phyloP scores from a whole-genome alignment of 2,797 vertebrate species.

The Coendou prehensilis region DNA sequence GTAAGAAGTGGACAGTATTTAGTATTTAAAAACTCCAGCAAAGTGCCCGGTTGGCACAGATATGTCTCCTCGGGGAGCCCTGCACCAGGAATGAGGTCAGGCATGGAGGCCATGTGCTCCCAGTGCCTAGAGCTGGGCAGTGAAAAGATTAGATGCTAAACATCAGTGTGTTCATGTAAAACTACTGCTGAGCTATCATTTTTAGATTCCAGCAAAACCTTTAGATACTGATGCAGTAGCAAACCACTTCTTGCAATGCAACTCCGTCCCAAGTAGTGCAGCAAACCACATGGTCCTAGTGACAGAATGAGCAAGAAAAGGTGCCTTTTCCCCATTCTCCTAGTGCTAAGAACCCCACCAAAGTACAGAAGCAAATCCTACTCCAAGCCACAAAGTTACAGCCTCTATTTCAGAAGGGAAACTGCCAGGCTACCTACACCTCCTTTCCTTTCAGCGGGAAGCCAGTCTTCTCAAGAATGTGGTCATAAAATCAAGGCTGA shows the following conservation, averaged over 20 bases:
- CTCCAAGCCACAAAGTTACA: not conserved
- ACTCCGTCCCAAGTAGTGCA: too few species aligned
- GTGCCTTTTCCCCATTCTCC: not conserved
- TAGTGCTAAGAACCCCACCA: not conserved
- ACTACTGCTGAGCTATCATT: not conserved
- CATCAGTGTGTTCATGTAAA: too few species aligned
- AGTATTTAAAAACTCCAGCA: not conserved
- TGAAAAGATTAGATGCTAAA: accelerated
- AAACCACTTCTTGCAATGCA: too few species aligned
- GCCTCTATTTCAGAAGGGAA: not conserved
- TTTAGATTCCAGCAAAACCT: too few species aligned
- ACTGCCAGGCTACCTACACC: accelerated
- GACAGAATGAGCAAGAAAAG: not conserved
- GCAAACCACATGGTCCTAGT: not conserved
- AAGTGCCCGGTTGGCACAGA: too few species aligned
- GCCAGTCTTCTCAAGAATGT: not conserved
- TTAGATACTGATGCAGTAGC: too few species aligned
- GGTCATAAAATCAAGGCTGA: not conserved
- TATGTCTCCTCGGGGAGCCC: accelerated
- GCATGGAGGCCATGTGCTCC: too few species aligned
- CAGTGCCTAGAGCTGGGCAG: accelerated
- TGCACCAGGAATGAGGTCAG: not conserved
- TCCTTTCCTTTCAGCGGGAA: not conserved
- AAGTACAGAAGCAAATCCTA: not conserved
- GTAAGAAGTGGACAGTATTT: not conserved